These are phyloP conservation scores for Pempheris klunzingeri DNA, from an alignment of 2,797 vertebrate species.

Conservation along the genomic window DNA sequence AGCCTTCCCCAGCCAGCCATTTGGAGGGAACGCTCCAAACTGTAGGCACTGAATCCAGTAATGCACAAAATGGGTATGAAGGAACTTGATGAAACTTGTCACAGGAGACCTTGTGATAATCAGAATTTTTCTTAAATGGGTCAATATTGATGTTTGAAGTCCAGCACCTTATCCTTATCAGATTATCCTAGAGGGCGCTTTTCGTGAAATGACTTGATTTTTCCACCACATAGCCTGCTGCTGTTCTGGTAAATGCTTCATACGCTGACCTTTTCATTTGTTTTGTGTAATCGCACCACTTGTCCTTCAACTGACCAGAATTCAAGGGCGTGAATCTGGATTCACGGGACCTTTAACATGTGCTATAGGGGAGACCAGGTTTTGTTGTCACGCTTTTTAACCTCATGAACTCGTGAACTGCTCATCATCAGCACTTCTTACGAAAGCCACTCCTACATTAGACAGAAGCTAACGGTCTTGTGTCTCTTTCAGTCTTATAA, in stretches of 20 bases:
- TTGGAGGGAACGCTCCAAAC: background rate
- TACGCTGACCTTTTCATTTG: slow-evolving; percentile 13
- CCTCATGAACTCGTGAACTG: no score
- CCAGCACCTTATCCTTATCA: slow-evolving; percentile 19
- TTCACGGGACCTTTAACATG: background rate
- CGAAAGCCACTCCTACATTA: no score
- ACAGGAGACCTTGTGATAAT: background rate
- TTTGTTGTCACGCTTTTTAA: no score
- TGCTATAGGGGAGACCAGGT: no score
- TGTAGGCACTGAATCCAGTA: background rate
- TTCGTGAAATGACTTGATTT: background rate
- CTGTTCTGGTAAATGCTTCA: slow-evolving; percentile 11
- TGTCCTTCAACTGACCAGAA: slow-evolving; percentile 15
- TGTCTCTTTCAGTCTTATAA: no score
- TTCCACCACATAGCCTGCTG: slow-evolving; percentile 5
- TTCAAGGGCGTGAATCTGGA: background rate
- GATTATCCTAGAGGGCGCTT: background rate
- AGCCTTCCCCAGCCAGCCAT: background rate
- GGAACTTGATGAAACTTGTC: background rate
- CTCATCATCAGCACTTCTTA: no score
- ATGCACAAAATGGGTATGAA: background rate
- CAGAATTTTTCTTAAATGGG: background rate
- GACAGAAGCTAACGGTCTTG: no score
- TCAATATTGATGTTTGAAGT: slow-evolving; percentile 35
- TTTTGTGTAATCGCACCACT: slow-evolving; percentile 20